phyloP scores from a whole-genome alignment of 2,113 vertebrate genomes.

The Caranx melampygus region DNA sequence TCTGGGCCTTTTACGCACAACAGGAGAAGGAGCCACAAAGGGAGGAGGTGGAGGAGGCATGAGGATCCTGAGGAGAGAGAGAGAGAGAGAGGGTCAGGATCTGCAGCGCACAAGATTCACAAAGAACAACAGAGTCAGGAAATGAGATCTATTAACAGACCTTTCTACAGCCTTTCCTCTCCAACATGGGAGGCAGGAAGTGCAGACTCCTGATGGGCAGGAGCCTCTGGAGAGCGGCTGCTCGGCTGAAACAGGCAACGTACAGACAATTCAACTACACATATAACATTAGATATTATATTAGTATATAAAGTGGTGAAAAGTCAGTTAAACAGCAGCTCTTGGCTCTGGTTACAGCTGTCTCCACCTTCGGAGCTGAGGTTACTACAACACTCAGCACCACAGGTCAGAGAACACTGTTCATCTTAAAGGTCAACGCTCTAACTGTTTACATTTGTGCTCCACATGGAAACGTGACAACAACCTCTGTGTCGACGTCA shows the following conservation, averaged over 20 bases:
- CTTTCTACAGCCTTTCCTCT: conserved; percentile 72
- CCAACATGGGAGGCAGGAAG: conserved; percentile 44
- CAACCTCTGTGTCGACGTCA: no score
- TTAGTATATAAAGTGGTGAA: no score
- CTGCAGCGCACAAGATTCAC: neutral
- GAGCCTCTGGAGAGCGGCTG: conserved; percentile 51
- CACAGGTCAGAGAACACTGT: no score
- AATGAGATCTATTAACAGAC: conserved; percentile 50
- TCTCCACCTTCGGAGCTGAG: no score
- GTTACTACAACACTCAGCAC: no score
- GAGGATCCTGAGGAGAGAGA: conserved; percentile 68
- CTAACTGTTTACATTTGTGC: no score
- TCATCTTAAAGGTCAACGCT: no score
- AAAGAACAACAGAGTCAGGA: neutral
- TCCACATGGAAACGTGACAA: no score
- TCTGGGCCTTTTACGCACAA: conserved; percentile 74
- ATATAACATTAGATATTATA: no score
- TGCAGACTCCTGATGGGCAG: conserved; percentile 41
- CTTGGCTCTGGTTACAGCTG: no score
- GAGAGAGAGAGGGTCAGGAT: conserved; percentile 7
- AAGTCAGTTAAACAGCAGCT: no score
- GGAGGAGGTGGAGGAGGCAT: conserved; percentile 83
- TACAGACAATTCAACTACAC: no score
- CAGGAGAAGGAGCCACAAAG: conserved; percentile 45
- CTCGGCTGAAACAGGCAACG: conserved; percentile 46